Evolutionary conservation across 2,888 invertebrate species (phyloP).

Genomic region (Rhopalosiphum nymphaeae): DNA sequence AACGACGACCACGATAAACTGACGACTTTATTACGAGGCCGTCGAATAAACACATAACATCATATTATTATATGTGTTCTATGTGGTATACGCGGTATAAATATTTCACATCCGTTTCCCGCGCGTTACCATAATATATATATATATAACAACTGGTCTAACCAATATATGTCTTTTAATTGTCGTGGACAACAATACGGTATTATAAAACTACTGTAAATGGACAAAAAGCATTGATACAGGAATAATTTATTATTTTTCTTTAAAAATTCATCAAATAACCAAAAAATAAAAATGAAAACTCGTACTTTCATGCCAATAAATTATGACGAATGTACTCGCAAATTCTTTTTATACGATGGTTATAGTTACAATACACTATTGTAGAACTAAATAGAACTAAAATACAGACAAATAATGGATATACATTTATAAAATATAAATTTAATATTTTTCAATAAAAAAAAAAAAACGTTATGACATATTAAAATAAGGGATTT

Average conservation of each 20-base stretch:
- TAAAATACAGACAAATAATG: not conserved
- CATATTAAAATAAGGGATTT: not conserved
- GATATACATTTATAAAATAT: not conserved
- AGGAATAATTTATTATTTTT: not conserved
- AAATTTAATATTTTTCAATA: not conserved
- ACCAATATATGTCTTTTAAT: not conserved
- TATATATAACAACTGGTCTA: not conserved
- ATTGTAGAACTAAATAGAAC: not conserved
- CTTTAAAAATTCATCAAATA: not conserved
- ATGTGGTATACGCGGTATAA: not conserved
- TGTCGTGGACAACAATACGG: not conserved
- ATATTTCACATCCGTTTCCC: constrained; percentile 4
- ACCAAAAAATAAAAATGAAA: not conserved
- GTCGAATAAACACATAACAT: not conserved
- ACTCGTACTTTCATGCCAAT: not conserved
- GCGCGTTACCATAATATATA: not conserved
- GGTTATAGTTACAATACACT: not conserved
- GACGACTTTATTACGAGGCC: not conserved
- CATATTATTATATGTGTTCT: not conserved
- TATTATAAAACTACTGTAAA: not conserved
- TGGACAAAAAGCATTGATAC: not conserved
- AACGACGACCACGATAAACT: not conserved
- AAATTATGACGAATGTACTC: not conserved
- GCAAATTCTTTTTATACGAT: not conserved
- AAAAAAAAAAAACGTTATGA: not conserved